phyloP scores from a whole-genome alignment of 2,797 vertebrate species.

The Thamnophis elegans region DNA sequence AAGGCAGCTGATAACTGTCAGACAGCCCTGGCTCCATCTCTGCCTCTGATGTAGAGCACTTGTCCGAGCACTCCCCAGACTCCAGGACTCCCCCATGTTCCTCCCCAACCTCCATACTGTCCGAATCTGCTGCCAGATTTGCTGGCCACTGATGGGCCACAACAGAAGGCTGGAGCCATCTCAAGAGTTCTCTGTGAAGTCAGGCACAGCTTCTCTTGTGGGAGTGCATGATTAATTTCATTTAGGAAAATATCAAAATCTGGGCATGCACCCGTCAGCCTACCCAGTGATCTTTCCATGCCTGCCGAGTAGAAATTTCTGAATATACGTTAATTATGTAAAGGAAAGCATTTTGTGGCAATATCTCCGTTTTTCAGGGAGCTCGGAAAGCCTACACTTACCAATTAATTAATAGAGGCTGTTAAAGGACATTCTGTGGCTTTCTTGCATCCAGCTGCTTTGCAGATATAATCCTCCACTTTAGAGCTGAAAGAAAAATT shows the following conservation, averaged over 20 bases:
- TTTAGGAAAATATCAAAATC: background rate
- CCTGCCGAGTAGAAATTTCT: slow-evolving; percentile 47
- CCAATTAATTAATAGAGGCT: slow-evolving; percentile 68
- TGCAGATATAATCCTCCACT: slow-evolving; percentile 58
- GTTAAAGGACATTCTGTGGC: slow-evolving; percentile 60
- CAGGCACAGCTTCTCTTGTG: background rate
- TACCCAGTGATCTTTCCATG: background rate
- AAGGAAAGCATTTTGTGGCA: slow-evolving; percentile 51
- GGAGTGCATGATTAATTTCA: background rate
- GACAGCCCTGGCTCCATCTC: too few species aligned
- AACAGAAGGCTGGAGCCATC: background rate
- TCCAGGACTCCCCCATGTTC: too few species aligned
- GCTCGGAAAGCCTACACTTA: slow-evolving; percentile 61
- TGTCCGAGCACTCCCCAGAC: too few species aligned
- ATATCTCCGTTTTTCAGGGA: slow-evolving; percentile 56
- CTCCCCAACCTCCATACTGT: too few species aligned
- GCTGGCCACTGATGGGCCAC: too few species aligned
- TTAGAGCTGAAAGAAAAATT: slow-evolving; percentile 46
- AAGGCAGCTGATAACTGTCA: too few species aligned
- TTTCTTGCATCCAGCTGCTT: slow-evolving; percentile 58
- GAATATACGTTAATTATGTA: slow-evolving; percentile 46
- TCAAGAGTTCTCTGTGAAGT: background rate
- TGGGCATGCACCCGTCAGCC: background rate
- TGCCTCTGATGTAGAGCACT: too few species aligned
- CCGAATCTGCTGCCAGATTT: too few species aligned